Percentiles rank a stretch among this genome's conserved stretches.
Evolutionary conservation across 2,113 vertebrate species (phyloP).

Genomic region (Cyanoderma ruficeps): DNA sequence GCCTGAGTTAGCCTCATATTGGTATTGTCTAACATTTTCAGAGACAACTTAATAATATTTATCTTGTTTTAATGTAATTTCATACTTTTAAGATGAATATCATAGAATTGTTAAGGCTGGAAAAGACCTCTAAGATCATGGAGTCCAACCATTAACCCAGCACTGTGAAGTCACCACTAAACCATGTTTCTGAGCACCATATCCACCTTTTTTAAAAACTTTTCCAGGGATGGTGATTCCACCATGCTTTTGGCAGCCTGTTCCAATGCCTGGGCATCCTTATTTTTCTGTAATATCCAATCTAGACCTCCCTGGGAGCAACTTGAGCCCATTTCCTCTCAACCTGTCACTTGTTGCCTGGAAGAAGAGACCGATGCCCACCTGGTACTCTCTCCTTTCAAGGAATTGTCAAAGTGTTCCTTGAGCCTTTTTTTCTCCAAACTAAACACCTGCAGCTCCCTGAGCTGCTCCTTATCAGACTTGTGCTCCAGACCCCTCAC

Average conservation of each 20-base stretch:
- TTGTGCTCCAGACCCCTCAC: not conserved
- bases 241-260: too few species aligned
- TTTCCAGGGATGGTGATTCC: not conserved
- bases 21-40: not conserved
- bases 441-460: not conserved
- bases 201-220: not conserved
- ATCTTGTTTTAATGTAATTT: not conserved
- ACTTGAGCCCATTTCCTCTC: not conserved
- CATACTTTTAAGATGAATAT: not conserved
- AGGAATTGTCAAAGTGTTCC: not conserved
- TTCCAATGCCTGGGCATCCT: not conserved
- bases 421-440: not conserved
- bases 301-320: not conserved
- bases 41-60: not conserved
- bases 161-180: not conserved
- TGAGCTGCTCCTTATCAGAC: not conserved
- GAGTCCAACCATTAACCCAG: not conserved
- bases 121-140: not conserved
- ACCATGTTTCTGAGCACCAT: too few species aligned
- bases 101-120: too few species aligned
- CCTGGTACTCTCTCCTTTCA: not conserved
- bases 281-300: too few species aligned
- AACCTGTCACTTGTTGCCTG: not conserved
- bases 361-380: rapidly evolving
- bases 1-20: not conserved